Evolutionary conservation across 2,113 vertebrate genomes (phyloP), one percentile per base, ranked within the genome.

Genomic region (Gavia stellata): DNA sequence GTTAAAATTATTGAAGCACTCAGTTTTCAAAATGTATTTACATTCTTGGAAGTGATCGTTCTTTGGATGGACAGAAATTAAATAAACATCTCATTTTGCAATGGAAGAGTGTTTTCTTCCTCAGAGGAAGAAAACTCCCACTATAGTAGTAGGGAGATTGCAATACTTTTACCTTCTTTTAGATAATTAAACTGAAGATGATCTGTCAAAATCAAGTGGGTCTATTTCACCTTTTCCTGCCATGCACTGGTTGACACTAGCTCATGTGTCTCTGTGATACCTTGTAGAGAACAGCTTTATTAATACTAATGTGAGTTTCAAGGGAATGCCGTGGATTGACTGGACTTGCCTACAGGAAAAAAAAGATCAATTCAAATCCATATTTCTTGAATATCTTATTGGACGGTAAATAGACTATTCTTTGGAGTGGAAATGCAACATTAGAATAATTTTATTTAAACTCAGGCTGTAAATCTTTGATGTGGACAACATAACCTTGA

Each of bases 361-460:
- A 77, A 45, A 42, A 52, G 17, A 80, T 75, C 77, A 81, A 19
- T 87, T 79, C 62, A 56, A 91, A 83, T 58, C 40, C 53, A 5
- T 82, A 72, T 92, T 87, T 93, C 79, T 87, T 70, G 14, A 85
- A 66, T 88, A n/a, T 86, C 50, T 92, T 92, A 61, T 50, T 83
- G 66, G 73, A 73, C 86, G 81, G 86, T 92, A 96, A 93, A 96
- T 83, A 95, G 85, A 79, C 72, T 67, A 68, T 58, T 81, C 89
- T 97, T 96, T 55, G 49, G 83, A 96, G 82, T 81, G 81, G 87
- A 97, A 90, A 90, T 71, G 74, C 87, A 74, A 80, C 71, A 91
- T 95, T 80, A 90, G 63, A 95, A 91, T 93, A 89, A 91, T 95
- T 95, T 75, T 87, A 59, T 95, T 96, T 91, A 82, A 95, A 90